phyloP scores from a whole-genome alignment of 2,797 vertebrate genomes.

The Cyclopterus lumpus region DNA sequence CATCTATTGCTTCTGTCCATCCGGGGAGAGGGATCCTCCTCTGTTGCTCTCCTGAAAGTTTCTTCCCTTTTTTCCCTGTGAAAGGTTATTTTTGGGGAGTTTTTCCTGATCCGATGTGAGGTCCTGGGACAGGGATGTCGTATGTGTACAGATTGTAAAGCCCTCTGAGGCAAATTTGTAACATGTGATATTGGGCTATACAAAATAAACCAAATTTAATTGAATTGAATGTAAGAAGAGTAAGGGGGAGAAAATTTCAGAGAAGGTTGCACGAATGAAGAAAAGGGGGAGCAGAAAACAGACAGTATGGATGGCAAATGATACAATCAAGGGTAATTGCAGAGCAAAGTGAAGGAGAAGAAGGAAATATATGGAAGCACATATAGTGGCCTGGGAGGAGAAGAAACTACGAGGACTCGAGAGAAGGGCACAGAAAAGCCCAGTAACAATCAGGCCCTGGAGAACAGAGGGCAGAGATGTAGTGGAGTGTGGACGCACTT shows the following conservation, averaged over 20 bases:
- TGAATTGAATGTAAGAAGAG: conserved; percentile 13
- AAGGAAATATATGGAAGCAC: not conserved
- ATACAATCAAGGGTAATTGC: conserved; percentile 11
- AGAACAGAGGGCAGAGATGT: not conserved
- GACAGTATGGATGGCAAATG: not conserved
- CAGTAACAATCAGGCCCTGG: not conserved
- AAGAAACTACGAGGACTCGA: not conserved
- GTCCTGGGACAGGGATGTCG: too few species aligned
- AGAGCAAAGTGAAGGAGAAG: conserved; percentile 13
- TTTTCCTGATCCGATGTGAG: too few species aligned
- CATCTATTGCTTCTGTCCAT: too few species aligned
- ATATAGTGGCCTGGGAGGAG: not conserved
- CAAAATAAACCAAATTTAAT: too few species aligned
- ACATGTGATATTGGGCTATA: too few species aligned
- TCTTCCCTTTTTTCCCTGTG: too few species aligned
- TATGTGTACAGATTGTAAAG: too few species aligned
- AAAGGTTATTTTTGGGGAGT: too few species aligned
- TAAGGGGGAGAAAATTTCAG: conserved; percentile 14
- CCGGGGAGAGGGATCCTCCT: too few species aligned
- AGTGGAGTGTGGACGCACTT: not conserved
- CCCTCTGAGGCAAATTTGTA: too few species aligned
- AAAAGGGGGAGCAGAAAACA: not conserved
- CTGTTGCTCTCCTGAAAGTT: too few species aligned
- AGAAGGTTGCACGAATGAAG: not conserved
- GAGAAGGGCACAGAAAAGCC: conserved; percentile 3